Evolutionary conservation across 2,797 vertebrate species (phyloP).

Genomic region (Megalops cyprinoides): DNA sequence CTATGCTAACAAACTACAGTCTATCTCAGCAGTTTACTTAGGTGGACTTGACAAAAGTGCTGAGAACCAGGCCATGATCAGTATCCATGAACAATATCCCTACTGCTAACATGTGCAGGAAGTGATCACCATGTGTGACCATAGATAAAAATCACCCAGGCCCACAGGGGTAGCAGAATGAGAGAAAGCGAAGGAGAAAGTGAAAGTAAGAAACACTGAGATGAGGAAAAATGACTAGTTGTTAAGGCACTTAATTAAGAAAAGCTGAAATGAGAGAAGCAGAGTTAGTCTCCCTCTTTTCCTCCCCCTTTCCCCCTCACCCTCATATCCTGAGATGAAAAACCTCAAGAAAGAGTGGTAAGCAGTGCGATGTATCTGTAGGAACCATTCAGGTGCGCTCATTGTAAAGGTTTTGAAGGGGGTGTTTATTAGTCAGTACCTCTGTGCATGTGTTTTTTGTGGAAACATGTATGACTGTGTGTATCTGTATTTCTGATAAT

Average conservation of each 20-base stretch:
- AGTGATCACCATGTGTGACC: not conserved
- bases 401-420: slow-evolving; percentile 51
- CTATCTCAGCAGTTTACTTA: not conserved
- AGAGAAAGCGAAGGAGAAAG: not conserved
- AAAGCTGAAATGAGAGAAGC: slow-evolving; percentile 50
- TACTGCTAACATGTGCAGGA: not conserved
- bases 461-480: slow-evolving; percentile 34
- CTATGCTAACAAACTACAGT: not conserved
- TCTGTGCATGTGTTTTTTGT: slow-evolving; percentile 43
- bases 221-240: slow-evolving; percentile 9
- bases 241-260: slow-evolving; percentile 48
- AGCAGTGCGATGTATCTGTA: slow-evolving; percentile 16
- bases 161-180: not conserved
- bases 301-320: slow-evolving; percentile 31
- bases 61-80: not conserved
- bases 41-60: not conserved
- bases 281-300: slow-evolving; percentile 42
- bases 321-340: slow-evolving; percentile 30
- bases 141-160: not conserved
- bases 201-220: slow-evolving; percentile 51
- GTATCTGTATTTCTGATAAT: slow-evolving; percentile 40
- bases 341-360: slow-evolving; percentile 28
- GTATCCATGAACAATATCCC: not conserved
- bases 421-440: slow-evolving; percentile 56
- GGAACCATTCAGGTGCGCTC: slow-evolving; percentile 3